Conservation (phyloP, 2,888 invertebrate genomes). For the Kryphioiulus occultus region DNA sequence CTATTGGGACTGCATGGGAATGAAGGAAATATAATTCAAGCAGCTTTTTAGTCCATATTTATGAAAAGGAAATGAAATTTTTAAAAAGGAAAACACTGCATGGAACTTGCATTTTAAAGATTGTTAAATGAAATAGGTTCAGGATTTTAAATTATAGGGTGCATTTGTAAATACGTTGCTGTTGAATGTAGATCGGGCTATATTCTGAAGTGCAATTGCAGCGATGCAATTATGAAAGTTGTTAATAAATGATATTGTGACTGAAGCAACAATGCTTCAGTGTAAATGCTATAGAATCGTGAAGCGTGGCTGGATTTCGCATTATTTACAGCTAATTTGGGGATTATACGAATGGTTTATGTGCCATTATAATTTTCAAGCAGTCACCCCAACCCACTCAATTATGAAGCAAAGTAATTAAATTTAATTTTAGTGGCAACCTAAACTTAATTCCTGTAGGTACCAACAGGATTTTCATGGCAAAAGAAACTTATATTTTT, state of each 20-base stretch:
- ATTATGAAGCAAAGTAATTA: neutral
- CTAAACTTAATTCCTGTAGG: slow-evolving; percentile 10
- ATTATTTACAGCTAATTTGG: neutral
- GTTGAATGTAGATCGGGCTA: neutral
- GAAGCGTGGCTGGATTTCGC: neutral
- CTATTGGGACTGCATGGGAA: neutral
- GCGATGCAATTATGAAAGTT: neutral
- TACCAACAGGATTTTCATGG: neutral
- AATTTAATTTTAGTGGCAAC: neutral
- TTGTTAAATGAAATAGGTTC: neutral
- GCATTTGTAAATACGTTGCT: slow-evolving; percentile 33
- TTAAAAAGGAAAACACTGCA: neutral
- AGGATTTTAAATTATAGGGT: slow-evolving; percentile 32
- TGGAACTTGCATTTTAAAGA: neutral
- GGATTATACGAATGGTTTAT: slow-evolving; percentile 2
- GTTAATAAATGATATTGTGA: neutral
- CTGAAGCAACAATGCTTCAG: neutral
- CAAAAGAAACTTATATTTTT: slow-evolving; percentile 7
- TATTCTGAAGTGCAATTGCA: neutral
- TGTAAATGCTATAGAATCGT: neutral
- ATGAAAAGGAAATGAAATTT: neutral
- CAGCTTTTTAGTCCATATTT: slow-evolving; percentile 14
- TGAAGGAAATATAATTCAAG: neutral
- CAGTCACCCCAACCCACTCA: neutral
- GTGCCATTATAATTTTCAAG: neutral